Conservation (phyloP, 2,113 vertebrate species). For the Phalacrocorax brasilianus region DNA sequence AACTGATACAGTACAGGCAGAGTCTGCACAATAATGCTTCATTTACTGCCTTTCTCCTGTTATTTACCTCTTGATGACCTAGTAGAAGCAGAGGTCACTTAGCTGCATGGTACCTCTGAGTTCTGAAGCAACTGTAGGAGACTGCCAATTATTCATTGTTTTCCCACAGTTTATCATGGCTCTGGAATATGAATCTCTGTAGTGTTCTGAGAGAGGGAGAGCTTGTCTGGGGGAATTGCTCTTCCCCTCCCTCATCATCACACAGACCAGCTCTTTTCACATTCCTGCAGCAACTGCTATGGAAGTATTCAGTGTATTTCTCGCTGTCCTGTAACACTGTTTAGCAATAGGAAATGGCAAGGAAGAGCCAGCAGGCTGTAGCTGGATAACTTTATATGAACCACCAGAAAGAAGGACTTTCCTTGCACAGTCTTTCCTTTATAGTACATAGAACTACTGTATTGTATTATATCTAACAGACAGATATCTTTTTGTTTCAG, state of each 20-base stretch:
- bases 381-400: background rate
- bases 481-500: background rate
- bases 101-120: slow-evolving; percentile 54
- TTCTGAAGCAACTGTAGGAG: slow-evolving; percentile 59
- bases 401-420: background rate
- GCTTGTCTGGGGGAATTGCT: background rate
- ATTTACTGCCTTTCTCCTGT: slow-evolving; percentile 58
- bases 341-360: background rate
- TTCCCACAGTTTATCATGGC: slow-evolving; percentile 54
- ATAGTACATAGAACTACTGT: background rate
- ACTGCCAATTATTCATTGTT: slow-evolving; percentile 66
- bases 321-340: background rate
- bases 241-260: background rate
- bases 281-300: background rate
- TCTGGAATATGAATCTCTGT: slow-evolving; percentile 35
- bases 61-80: slow-evolving; percentile 72
- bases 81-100: slow-evolving; percentile 67
- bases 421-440: background rate
- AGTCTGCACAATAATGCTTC: slow-evolving; percentile 59
- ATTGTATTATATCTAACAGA: background rate
- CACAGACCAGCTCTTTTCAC: background rate
- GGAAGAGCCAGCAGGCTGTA: background rate
- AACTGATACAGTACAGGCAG: slow-evolving; percentile 57
- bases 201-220: background rate
- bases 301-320: background rate